Evolutionary conservation across 2,113 vertebrate genomes (phyloP).

Genomic region (Cebidichthys violaceus): DNA sequence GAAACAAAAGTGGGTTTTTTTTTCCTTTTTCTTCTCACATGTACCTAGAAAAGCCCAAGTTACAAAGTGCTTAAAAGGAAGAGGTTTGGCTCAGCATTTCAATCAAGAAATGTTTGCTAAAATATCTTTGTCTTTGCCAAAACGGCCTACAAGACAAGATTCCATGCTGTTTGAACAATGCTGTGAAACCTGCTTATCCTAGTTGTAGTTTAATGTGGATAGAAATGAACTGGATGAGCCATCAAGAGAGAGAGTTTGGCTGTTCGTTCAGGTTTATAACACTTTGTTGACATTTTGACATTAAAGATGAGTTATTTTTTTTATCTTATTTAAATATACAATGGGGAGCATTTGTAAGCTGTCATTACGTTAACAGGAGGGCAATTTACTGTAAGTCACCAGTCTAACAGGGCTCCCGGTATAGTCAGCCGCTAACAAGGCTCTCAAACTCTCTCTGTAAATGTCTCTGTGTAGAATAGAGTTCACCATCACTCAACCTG

Average conservation of each 20-base stretch:
- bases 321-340: not conserved
- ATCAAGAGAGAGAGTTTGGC: constrained; percentile 75
- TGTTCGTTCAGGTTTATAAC: not conserved
- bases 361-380: not conserved
- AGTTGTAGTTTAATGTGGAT: constrained; percentile 32
- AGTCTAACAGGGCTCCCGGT: not conserved
- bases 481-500: constrained; percentile 53
- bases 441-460: constrained; percentile 74
- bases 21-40: not conserved
- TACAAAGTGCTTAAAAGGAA: constrained; percentile 54
- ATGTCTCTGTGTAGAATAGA: constrained; percentile 56
- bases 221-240: constrained; percentile 41
- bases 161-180: constrained; percentile 78
- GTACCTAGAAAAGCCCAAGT: constrained; percentile 5
- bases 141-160: constrained; percentile 62
- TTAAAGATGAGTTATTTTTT: constrained; percentile 20
- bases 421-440: constrained; percentile 26
- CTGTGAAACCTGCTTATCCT: constrained; percentile 66
- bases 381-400: not conserved
- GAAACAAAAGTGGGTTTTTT: not conserved
- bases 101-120: constrained; percentile 64
- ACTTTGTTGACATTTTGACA: not conserved
- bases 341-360: not conserved
- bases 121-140: constrained; percentile 60
- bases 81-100: constrained; percentile 78